Evolutionary conservation across 2,888 invertebrate species (phyloP).

Genomic region (Strigamia maritima): DNA sequence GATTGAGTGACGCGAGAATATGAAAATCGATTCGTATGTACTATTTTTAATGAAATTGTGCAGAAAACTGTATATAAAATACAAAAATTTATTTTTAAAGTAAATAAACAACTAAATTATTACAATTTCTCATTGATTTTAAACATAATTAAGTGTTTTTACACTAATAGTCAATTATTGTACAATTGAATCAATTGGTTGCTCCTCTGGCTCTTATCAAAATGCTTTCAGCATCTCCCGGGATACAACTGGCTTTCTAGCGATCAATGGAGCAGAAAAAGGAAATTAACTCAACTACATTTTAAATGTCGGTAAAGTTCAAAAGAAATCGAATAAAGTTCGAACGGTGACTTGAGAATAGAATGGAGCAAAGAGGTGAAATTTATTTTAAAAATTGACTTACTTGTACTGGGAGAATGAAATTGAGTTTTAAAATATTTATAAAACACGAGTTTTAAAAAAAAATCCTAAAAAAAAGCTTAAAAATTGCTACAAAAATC

Average conservation of each 20-base stretch:
- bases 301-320: slow-evolving; percentile 18
- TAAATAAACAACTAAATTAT: too few species aligned
- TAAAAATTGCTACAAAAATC: too few species aligned
- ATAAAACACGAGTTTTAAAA: neutral
- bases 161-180: neutral
- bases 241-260: neutral
- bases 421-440: neutral
- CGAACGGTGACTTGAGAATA: neutral
- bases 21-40: too few species aligned
- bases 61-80: too few species aligned
- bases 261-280: neutral
- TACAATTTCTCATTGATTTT: too few species aligned
- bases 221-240: neutral
- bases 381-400: neutral
- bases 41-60: too few species aligned
- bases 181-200: neutral
- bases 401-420: neutral
- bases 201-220: neutral
- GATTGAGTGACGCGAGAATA: too few species aligned
- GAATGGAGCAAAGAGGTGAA: neutral
- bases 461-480: too few species aligned
- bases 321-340: slow-evolving; percentile 10
- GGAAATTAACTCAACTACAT: slow-evolving; percentile 19
- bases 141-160: neutral
- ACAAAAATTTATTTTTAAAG: too few species aligned